Evolutionary conservation across 2,888 invertebrate species (phyloP).

Genomic region (Pycnomerus fuliginosus): DNA sequence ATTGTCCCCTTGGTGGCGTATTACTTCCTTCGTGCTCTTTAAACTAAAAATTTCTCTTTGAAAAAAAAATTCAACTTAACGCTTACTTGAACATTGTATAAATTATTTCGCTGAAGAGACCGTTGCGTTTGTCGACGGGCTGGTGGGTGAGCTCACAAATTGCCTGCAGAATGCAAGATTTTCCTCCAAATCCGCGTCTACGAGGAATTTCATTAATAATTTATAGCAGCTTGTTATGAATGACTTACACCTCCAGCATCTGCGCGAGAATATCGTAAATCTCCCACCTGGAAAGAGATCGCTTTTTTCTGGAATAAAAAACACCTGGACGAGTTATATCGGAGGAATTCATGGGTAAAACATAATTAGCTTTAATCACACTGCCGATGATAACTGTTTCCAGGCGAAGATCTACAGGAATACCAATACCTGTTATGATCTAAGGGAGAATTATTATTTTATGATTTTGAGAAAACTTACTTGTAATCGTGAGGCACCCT

Average conservation of each 20-base stretch:
- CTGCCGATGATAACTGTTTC: slow-evolving; percentile 52
- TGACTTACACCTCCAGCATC: slow-evolving; percentile 59
- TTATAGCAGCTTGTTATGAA: too few relatives aligned
- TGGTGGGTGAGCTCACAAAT: slow-evolving; percentile 68
- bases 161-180: slow-evolving; percentile 64
- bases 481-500: slow-evolving; percentile 8
- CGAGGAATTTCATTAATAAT: background rate
- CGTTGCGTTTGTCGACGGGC: slow-evolving; percentile 59
- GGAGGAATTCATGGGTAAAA: slow-evolving; percentile 32
- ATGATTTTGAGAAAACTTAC: too few relatives aligned
- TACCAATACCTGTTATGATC: slow-evolving; percentile 55
- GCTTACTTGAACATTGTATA: slow-evolving; percentile 70
- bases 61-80: background rate
- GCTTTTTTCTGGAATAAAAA: slow-evolving; percentile 28
- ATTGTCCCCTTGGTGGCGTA: slow-evolving; percentile 40
- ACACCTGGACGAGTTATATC: slow-evolving; percentile 35
- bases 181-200: slow-evolving; percentile 61
- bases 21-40: slow-evolving; percentile 45
- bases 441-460: too few relatives aligned
- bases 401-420: slow-evolving; percentile 54
- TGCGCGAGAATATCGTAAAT: slow-evolving; percentile 65
- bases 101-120: slow-evolving; percentile 66
- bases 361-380: slow-evolving; percentile 52
- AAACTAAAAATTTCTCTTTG: slow-evolving; percentile 47
- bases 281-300: slow-evolving; percentile 58